phyloP scores from a whole-genome alignment of 2,113 vertebrate species.

The Lophius piscatorius region DNA sequence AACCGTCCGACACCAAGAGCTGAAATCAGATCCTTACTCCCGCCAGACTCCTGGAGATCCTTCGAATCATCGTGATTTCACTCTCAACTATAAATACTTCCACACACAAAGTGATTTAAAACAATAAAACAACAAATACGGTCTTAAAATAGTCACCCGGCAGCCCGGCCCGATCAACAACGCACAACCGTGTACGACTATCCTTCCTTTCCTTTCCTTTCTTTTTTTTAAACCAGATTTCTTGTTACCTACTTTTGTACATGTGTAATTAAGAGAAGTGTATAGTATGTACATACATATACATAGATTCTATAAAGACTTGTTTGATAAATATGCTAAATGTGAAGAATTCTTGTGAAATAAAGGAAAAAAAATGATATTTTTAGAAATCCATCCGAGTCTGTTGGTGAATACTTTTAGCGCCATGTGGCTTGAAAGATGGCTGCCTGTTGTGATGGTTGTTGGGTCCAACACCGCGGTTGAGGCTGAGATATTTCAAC shows the following conservation, averaged over 20 bases:
- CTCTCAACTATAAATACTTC: too few relatives aligned
- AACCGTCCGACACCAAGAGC: conserved; percentile 41
- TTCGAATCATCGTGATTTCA: conserved; percentile 38
- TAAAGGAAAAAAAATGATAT: conserved; percentile 75
- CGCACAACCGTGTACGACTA: conserved; percentile 66
- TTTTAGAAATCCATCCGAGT: conserved; percentile 69
- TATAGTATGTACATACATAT: conserved; percentile 68
- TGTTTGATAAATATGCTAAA: conserved; percentile 80
- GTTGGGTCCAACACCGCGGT: not conserved
- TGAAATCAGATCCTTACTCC: conserved; percentile 27
- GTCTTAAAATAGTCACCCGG: conserved; percentile 59
- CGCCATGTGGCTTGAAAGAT: not conserved
- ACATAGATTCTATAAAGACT: conserved; percentile 74
- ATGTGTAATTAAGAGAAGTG: conserved; percentile 77
- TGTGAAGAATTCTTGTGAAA: conserved; percentile 80
- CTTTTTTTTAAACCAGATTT: conserved; percentile 42
- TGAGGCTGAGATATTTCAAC: not conserved
- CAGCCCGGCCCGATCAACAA: conserved; percentile 56
- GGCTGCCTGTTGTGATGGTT: not conserved
- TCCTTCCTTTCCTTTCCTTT: conserved; percentile 57
- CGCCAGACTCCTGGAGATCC: conserved; percentile 15
- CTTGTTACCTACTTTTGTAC: conserved; percentile 74
- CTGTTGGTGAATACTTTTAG: conserved; percentile 31
- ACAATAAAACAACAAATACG: too few relatives aligned
- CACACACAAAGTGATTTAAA: too few relatives aligned